Evolutionary conservation across 2,797 vertebrate species (phyloP).

Genomic region (Taenioides sp.): DNA sequence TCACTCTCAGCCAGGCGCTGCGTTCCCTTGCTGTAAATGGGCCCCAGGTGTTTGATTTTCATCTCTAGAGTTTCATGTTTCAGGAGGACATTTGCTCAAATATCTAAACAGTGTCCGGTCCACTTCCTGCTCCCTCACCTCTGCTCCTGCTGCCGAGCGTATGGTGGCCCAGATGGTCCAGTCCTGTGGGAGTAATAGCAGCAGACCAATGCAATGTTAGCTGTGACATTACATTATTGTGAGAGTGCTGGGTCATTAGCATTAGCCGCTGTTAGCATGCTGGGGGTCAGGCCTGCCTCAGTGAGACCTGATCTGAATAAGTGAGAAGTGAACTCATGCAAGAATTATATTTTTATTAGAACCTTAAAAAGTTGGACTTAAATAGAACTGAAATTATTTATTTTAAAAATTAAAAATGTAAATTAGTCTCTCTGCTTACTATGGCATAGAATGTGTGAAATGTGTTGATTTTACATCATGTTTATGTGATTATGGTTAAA

Average conservation of each 20-base stretch:
- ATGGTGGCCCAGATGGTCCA: conserved; percentile 69
- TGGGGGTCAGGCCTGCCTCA: conserved; percentile 25
- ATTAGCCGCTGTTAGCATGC: conserved; percentile 62
- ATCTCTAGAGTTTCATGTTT: neutral
- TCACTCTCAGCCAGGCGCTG: too few relatives aligned
- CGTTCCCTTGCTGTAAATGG: neutral
- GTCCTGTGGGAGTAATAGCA: conserved; percentile 58
- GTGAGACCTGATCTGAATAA: neutral
- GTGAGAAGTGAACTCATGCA: neutral
- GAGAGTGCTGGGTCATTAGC: conserved; percentile 65
- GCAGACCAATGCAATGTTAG: conserved; percentile 69
- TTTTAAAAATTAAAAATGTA: neutral
- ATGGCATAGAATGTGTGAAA: neutral
- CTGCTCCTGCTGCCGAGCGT: conserved; percentile 44
- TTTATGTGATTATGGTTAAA: neutral
- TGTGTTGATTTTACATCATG: neutral
- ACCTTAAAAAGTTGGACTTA: neutral
- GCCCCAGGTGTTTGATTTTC: neutral
- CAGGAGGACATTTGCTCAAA: conserved; percentile 2
- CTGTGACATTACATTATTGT: conserved; percentile 68
- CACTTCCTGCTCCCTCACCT: conserved; percentile 11
- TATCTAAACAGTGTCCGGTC: neutral
- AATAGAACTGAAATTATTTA: neutral
- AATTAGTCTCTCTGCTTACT: neutral
- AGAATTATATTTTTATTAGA: too few relatives aligned